phyloP scores from a whole-genome alignment of 2,797 vertebrate species.

The Rhynchonycteris naso region DNA sequence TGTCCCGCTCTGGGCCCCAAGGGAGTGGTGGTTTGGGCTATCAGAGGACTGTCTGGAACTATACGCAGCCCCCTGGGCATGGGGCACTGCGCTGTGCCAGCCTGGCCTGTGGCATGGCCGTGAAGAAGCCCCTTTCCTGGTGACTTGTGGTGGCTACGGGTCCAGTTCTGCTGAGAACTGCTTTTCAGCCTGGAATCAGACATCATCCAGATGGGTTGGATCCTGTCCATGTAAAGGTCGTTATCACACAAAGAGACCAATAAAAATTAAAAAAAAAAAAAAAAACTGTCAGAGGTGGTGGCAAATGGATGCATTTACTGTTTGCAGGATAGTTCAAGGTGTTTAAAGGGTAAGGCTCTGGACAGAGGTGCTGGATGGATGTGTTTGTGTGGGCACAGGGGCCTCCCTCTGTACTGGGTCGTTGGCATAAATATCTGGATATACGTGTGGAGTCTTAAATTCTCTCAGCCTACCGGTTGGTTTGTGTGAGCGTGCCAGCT shows the following conservation, averaged over 20 bases:
- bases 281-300: constrained; percentile 51
- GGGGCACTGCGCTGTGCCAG: background rate
- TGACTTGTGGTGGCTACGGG: constrained; percentile 64
- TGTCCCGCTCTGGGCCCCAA: constrained; percentile 70
- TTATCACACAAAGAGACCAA: constrained; percentile 70
- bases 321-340: constrained; percentile 59
- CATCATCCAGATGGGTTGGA: constrained; percentile 60
- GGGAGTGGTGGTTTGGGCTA: background rate
- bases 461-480: constrained; percentile 48
- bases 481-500: constrained; percentile 50
- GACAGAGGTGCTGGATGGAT: background rate
- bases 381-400: background rate
- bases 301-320: constrained; percentile 43
- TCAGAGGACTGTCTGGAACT: background rate
- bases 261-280: background rate
- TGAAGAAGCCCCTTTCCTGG: background rate
- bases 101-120: background rate
- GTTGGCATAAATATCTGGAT: constrained; percentile 48
- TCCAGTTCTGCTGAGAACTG: constrained; percentile 64
- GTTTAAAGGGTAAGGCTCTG: constrained; percentile 49
- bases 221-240: constrained; percentile 69
- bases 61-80: background rate
- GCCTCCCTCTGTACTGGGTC: background rate
- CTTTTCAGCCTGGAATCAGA: constrained; percentile 58
- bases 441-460: constrained; percentile 33